Evolutionary conservation across 2,888 invertebrate species (phyloP), one percentile per base, ranked within the genome.

Genomic region (Temnothorax ravouxi): DNA sequence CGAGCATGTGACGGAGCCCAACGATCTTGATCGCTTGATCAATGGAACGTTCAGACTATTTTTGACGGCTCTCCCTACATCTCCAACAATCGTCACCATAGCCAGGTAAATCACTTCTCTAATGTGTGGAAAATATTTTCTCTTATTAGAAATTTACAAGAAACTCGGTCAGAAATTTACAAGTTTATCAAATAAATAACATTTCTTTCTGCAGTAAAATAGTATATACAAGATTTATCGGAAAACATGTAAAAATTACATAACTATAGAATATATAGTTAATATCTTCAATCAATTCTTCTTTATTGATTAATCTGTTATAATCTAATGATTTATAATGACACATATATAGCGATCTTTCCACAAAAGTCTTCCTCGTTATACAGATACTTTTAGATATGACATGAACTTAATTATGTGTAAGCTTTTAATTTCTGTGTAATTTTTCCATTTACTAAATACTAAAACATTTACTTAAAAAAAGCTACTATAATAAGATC

Each of bases 81-180:
- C 96, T 6, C 97, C 97, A 1, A 97, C 97, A 0, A 94, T 97
- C 41, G 95, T 98, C 62, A 98, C 98, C 0, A 96, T 99, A 69
- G 97, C 98, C 0, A 96, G 94, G 93, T 93, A 79, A 77, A 81
- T 59, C 34, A 38, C 29, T 71, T 50, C 0, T 34, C n/a, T 1
- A 34, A 38, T 15, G 9, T 52, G n/a, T 62, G 34, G 0, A 41
- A 1, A 44, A 64, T 41, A 3, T 64, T 25, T 66, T 66, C 1
- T 2, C 3, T 25, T 3, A 15, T 44, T 62, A n/a, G 1, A 38
- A 38, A 38, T 38, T 62, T 11, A 38, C n/a, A 38, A 38, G 2
- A 15, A 54, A 21, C 9, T 21, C 9, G 21, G 2, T 21, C 21
- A 21, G n/a, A n/a, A 54, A 11, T 61, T 34, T 61, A n/a, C 11